Evolutionary conservation across 1,140 invertebrate species (phyloP).

Genomic region (Neoseiulus cucumeris): DNA sequence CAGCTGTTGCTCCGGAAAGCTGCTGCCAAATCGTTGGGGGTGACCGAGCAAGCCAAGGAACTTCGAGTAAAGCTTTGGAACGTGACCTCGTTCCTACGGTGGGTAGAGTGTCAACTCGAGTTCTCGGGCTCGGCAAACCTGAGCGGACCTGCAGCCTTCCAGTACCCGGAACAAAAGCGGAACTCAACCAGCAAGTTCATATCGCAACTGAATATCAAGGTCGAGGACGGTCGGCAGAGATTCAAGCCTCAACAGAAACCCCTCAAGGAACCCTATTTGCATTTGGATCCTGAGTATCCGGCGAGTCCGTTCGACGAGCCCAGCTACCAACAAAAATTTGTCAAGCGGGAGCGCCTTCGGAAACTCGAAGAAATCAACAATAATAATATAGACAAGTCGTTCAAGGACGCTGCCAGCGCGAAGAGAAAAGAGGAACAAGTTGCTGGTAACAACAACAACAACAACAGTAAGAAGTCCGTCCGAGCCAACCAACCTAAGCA

Average conservation of each 20-base stretch:
- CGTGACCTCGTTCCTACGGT: background rate
- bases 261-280: conserved; percentile 7
- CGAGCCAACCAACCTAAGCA: background rate
- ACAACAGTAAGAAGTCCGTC: background rate
- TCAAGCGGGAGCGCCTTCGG: background rate
- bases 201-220: conserved; percentile 6
- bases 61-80: conserved; percentile 9
- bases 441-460: background rate
- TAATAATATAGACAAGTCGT: background rate
- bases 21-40: background rate
- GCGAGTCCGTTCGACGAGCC: conserved; percentile 7
- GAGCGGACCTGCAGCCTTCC: background rate
- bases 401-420: background rate
- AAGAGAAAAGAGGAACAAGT: background rate
- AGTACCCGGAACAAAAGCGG: background rate
- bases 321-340: background rate
- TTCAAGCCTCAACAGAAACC: conserved; percentile 3
- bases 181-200: background rate
- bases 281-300: conserved; percentile 4
- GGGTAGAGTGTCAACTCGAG: conserved; percentile 1
- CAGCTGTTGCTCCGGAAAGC: conserved; percentile 1
- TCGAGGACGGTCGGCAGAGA: background rate
- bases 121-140: background rate
- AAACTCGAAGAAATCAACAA: conserved; percentile 9
- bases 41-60: background rate